Conservation (phyloP, 2,888 invertebrate genomes). For the Leptopilina syphax region DNA sequence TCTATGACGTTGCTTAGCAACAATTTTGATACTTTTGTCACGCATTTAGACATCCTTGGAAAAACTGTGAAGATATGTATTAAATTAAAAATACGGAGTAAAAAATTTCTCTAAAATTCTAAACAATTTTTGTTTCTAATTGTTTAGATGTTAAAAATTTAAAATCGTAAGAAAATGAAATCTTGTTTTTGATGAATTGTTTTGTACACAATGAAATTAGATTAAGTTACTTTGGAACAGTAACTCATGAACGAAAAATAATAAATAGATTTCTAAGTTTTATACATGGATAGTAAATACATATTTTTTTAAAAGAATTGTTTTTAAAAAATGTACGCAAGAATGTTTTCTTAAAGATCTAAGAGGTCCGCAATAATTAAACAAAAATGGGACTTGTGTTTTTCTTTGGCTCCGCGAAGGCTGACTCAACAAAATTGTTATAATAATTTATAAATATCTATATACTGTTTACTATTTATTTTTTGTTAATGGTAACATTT, state of each 20-base stretch:
- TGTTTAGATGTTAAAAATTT: not conserved
- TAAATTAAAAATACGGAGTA: not conserved
- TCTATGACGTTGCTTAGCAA: no score
- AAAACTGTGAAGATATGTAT: no score
- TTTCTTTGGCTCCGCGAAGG: slow-evolving; percentile 66
- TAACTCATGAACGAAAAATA: not conserved
- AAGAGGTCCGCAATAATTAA: slow-evolving; percentile 45
- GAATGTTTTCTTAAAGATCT: slow-evolving; percentile 52
- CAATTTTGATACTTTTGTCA: no score
- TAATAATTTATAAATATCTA: not conserved
- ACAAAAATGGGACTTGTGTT: slow-evolving; percentile 45
- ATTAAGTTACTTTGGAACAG: not conserved
- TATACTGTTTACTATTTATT: no score
- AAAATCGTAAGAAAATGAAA: not conserved
- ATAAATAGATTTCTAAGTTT: slow-evolving; percentile 15
- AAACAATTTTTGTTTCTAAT: not conserved
- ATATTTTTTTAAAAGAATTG: not conserved
- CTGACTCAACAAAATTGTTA: slow-evolving; percentile 50
- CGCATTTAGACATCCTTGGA: no score
- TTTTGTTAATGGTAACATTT: no score
- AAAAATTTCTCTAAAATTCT: not conserved
- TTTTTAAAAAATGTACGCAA: slow-evolving; percentile 47
- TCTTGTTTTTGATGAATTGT: slow-evolving; percentile 16
- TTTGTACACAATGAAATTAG: slow-evolving; percentile 1
- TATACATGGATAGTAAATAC: not conserved